Evolutionary conservation across 2,113 vertebrate genomes (phyloP).

Genomic region (Chionomys nivalis): DNA sequence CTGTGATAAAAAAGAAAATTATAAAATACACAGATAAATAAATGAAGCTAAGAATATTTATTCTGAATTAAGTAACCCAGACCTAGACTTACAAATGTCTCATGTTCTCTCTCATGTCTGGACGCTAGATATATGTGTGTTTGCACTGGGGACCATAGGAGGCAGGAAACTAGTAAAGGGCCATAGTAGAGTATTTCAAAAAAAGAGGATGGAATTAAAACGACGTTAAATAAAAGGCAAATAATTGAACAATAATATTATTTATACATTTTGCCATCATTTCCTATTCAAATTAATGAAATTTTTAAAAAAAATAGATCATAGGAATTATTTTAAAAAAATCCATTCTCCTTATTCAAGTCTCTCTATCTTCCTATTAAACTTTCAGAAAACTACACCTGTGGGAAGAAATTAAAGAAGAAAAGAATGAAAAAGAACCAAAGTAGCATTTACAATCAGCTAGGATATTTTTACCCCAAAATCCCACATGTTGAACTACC

Average conservation of each 20-base stretch:
- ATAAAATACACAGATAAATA: background rate
- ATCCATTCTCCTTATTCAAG: background rate
- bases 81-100: background rate
- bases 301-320: background rate
- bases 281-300: background rate
- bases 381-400: background rate
- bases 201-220: background rate
- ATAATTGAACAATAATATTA: background rate
- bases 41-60: background rate
- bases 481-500: background rate
- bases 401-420: background rate
- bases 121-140: background rate
- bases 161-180: background rate
- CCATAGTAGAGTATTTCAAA: background rate
- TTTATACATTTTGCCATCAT: background rate
- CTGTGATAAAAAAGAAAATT: background rate
- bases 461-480: background rate
- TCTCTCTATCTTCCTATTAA: background rate
- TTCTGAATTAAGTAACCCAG: background rate
- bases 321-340: constrained; percentile 2
- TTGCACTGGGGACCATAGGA: background rate
- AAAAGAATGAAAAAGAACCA: background rate
- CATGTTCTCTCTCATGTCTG: background rate
- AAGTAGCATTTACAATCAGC: background rate
- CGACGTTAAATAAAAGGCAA: background rate